Conservation (phyloP, 2,888 invertebrate species). For the Megastigmus dorsalis region DNA sequence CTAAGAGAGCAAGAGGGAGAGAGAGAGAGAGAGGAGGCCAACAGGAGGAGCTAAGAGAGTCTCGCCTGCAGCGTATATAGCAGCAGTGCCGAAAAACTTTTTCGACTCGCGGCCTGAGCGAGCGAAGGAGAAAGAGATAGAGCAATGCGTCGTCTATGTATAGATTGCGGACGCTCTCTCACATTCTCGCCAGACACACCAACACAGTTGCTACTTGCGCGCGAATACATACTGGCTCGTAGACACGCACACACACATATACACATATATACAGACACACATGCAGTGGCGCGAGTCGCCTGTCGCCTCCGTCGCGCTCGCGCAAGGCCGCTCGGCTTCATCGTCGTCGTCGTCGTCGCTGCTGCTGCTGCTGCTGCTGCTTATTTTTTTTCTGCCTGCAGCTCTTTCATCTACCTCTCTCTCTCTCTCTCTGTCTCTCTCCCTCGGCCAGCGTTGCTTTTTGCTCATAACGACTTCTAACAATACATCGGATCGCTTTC, state of each 20-base stretch:
- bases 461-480: constrained; percentile 29
- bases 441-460: background rate
- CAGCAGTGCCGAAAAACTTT: too few species aligned
- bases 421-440: background rate
- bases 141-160: constrained; percentile 14
- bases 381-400: too few species aligned
- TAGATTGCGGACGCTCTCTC: constrained; percentile 1
- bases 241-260: too few species aligned
- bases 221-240: too few species aligned
- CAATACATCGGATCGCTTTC: constrained; percentile 47
- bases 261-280: too few species aligned
- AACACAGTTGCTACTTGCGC: background rate
- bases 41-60: background rate
- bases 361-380: too few species aligned
- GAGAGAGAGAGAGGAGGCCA: background rate
- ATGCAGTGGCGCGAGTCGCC: constrained; percentile 12
- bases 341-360: constrained; percentile 6
- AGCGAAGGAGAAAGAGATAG: too few species aligned
- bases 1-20: background rate
- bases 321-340: constrained; percentile 51
- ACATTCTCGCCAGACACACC: background rate
- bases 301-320: constrained; percentile 32
- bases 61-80: too few species aligned
- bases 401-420: background rate
- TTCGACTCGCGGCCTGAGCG: background rate